phyloP scores from a whole-genome alignment of 2,113 vertebrate genomes.

The Brachirus orientalis region DNA sequence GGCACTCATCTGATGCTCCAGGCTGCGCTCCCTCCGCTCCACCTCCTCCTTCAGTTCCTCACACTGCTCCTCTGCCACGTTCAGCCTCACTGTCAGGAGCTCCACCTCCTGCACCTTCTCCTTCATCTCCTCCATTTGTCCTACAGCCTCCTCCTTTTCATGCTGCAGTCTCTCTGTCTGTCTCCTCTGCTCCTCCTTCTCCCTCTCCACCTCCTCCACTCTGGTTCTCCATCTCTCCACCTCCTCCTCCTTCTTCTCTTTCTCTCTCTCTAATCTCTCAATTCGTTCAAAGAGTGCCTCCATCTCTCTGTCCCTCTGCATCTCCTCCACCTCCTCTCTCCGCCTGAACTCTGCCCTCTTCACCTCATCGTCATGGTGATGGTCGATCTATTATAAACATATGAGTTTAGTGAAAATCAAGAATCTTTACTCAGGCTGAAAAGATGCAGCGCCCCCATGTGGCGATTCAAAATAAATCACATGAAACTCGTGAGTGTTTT shows the following conservation, averaged over 20 bases:
- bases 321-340: slow-evolving; percentile 42
- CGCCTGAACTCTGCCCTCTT: slow-evolving; percentile 2
- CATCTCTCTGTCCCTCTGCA: slow-evolving; percentile 35
- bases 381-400: too few relatives aligned
- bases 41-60: slow-evolving; percentile 51
- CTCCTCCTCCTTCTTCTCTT: slow-evolving; percentile 25
- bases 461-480: too few relatives aligned
- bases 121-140: slow-evolving; percentile 8
- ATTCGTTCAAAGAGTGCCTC: slow-evolving; percentile 47
- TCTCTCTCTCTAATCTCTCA: slow-evolving; percentile 40
- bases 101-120: slow-evolving; percentile 44
- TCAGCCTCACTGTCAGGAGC: slow-evolving; percentile 45
- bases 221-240: slow-evolving; percentile 29
- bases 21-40: slow-evolving; percentile 36
- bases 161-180: slow-evolving; percentile 14
- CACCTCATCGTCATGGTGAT: background rate
- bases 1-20: slow-evolving; percentile 59
- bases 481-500: too few relatives aligned
- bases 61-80: slow-evolving; percentile 48
- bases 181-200: slow-evolving; percentile 7
- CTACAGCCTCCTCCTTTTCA: background rate
- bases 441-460: too few relatives aligned
- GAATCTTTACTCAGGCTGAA: too few relatives aligned
- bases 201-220: slow-evolving; percentile 15
- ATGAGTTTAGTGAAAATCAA: too few relatives aligned